These are phyloP conservation scores for Zootoca vivipara DNA, from an alignment of 2,113 vertebrate species.

Conservation along the genomic window DNA sequence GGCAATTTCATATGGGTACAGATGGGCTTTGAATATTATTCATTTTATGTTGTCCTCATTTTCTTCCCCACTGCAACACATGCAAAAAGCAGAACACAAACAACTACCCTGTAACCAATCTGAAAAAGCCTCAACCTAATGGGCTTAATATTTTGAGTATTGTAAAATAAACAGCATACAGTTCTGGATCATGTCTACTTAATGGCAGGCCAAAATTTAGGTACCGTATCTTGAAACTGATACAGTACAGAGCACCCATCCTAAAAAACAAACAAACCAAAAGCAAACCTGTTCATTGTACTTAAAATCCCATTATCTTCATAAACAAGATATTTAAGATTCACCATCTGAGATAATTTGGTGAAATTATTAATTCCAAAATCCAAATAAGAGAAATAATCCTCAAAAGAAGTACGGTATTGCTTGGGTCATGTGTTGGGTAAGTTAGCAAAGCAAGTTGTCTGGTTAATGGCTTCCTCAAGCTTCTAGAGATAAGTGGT, in stretches of 20 bases:
- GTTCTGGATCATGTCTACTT: background rate
- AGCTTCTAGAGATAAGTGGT: background rate
- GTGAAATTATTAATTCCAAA: background rate
- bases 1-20: background rate
- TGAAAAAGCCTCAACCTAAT: background rate
- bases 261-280: constrained; percentile 8
- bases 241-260: background rate
- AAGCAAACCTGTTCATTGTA: constrained; percentile 1
- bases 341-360: background rate
- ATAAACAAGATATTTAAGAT: background rate
- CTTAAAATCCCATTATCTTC: constrained; percentile 26
- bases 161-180: background rate
- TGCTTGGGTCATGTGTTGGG: background rate
- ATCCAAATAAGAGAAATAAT: background rate
- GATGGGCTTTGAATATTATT: background rate
- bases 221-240: background rate
- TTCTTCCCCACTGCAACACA: background rate
- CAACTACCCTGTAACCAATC: background rate
- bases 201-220: accelerated
- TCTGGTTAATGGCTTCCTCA: background rate
- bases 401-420: background rate
- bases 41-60: background rate
- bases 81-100: constrained; percentile 11
- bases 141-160: background rate
- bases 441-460: background rate